Base-by-base conservation (phyloP, 1,140 invertebrate species). In the Periplaneta americana region DNA sequence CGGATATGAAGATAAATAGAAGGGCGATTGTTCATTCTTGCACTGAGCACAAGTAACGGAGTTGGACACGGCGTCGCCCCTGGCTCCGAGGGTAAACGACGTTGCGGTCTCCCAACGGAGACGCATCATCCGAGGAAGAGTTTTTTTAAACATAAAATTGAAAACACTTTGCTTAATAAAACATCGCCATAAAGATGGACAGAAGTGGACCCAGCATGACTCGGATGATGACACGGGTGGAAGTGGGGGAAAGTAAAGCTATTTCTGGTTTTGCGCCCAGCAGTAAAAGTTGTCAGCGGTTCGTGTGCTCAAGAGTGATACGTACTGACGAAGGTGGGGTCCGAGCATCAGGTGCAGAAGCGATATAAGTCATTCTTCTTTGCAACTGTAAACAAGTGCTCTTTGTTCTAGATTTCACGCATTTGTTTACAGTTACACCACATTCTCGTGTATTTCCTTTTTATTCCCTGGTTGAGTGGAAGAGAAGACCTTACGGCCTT, bases 81-180 rank as follows among this genome's bases (percentile, higher is more conserved):
- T 11, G 13, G 75, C 22, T 34, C 18, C 31, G 18, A 75, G 75
- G 22, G 75, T 34, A 34, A 34, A 75, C 13, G 75, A 34, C 18
- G 76, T 37, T 36, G 33, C 35, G 34, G 33, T 28, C n/a, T 22
- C 35, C 76, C 34, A 17, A 28, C 13, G 31, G 75, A 34, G 32
- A 75, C 75, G 15, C 32, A 34, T n/a, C 75, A 34, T 34, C 32
- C 75, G 6, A 75, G 32, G 75, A 34, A 75, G 32, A 33, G 76
- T 78, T 36, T 78, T 78, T 78, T 78, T n/a, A 28, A 28, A 37
- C 76, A 74, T 74, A 37, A 78, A 78, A 78, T 78, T 78, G 76
- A 78, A 66, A 36, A 78, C 76, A 78, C 76, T 78, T 37, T 78
- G 76, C 76, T 78, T 78, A 78, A 78, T 78, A 78, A 78, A 78